phyloP scores from a whole-genome alignment of 2,888 invertebrate species.

The Drosophila gaucha region DNA sequence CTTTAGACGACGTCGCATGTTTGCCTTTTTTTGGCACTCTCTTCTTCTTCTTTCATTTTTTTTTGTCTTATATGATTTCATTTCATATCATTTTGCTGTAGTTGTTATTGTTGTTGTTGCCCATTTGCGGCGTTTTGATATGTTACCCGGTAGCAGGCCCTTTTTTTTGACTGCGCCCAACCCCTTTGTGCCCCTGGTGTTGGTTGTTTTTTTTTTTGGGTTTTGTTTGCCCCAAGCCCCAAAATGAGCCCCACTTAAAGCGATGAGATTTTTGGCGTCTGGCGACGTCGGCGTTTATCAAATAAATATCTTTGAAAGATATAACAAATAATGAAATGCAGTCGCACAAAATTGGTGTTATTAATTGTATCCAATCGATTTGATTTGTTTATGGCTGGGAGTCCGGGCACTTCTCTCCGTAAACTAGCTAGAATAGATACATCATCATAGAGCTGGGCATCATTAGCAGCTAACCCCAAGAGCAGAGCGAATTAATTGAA shows the following conservation, averaged over 20 bases:
- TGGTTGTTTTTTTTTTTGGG: constrained; percentile 36
- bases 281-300: constrained; percentile 75
- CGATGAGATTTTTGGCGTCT: constrained; percentile 81
- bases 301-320: constrained; percentile 78
- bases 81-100: constrained; percentile 48
- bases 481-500: constrained; percentile 76
- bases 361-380: constrained; percentile 76
- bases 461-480: constrained; percentile 60
- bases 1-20: constrained; percentile 78
- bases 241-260: constrained; percentile 79
- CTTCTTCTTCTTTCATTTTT: constrained; percentile 28
- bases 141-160: constrained; percentile 75
- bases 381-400: constrained; percentile 61
- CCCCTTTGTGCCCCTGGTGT: constrained; percentile 44
- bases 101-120: constrained; percentile 56
- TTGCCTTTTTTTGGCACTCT: constrained; percentile 64
- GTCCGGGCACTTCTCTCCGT: constrained; percentile 19
- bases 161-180: constrained; percentile 17
- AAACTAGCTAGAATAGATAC: constrained; percentile 18
- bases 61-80: constrained; percentile 60
- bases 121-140: constrained; percentile 80
- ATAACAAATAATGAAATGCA: constrained; percentile 80
- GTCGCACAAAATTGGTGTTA: constrained; percentile 69
- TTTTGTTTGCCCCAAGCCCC: constrained; percentile 12
- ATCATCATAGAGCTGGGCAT: constrained; percentile 47